Percentiles rank a stretch among this genome's conserved stretches.
Conservation (phyloP, 2,888 invertebrate genomes). For the Hyalella azteca region DNA sequence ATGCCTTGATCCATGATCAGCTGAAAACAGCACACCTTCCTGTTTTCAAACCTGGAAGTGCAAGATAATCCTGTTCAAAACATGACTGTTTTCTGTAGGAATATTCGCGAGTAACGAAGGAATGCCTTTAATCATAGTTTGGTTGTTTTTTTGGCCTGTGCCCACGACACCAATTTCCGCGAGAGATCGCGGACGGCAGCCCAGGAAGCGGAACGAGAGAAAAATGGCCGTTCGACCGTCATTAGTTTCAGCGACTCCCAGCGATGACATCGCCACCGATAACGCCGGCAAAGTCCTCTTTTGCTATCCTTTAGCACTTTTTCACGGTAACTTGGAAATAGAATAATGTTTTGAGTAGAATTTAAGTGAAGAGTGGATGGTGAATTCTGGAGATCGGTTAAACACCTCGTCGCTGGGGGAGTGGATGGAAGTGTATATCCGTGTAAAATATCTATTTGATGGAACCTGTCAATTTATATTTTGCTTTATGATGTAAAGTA, state of each 20-base stretch:
- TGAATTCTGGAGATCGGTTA: background rate
- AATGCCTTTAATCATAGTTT: conserved; percentile 10
- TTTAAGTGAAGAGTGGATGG: background rate
- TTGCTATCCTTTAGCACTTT: background rate
- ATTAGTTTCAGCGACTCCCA: conserved; percentile 1
- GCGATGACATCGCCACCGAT: conserved; percentile 11
- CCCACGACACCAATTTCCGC: conserved; percentile 4
- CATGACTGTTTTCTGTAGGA: background rate
- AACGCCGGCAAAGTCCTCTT: background rate
- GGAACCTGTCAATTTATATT: background rate
- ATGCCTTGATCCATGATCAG: no score
- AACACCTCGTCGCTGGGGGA: background rate
- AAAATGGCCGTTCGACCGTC: conserved; percentile 14
- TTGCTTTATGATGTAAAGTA: background rate
- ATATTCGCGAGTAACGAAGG: background rate
- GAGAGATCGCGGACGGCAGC: background rate
- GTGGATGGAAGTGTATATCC: background rate
- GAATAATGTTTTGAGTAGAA: background rate
- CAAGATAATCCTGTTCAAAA: no score
- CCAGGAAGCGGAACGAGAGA: background rate
- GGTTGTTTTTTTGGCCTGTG: background rate
- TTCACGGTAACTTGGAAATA: background rate
- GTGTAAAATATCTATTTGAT: background rate
- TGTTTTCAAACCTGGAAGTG: background rate
- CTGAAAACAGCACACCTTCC: background rate